Conservation (phyloP, 2,888 invertebrate genomes). For the Eristalis arbustorum region DNA sequence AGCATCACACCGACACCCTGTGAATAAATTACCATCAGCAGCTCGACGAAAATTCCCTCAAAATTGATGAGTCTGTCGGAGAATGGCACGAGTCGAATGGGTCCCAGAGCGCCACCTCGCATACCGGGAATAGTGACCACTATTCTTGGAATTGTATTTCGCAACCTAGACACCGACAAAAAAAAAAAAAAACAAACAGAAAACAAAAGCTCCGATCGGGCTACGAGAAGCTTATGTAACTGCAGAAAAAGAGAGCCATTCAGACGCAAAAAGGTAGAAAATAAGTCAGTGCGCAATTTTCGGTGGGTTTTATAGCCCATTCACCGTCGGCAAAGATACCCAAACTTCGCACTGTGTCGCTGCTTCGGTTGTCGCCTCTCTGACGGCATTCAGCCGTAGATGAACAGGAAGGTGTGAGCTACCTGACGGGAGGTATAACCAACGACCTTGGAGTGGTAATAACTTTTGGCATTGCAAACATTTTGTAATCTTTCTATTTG, state of each 20-base stretch:
- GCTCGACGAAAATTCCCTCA: not conserved
- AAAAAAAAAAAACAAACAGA: not conserved
- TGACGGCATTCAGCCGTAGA: not conserved
- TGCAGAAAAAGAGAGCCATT: not conserved
- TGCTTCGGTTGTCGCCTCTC: conserved; percentile 8
- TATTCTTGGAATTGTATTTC: conserved; percentile 21
- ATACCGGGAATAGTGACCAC: conserved; percentile 9
- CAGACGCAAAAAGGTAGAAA: not conserved
- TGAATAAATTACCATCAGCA: conserved; percentile 37
- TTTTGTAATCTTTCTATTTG: conserved; percentile 12
- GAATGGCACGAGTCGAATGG: not conserved
- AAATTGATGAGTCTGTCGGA: conserved; percentile 19
- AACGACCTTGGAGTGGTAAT: conserved; percentile 46
- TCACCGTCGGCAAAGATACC: conserved; percentile 41
- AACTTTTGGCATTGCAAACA: conserved; percentile 13
- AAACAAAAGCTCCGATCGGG: not conserved
- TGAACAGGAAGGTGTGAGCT: conserved; percentile 9
- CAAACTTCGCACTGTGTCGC: conserved; percentile 1
- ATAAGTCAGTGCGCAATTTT: conserved; percentile 41
- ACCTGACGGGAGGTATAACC: conserved; percentile 1
- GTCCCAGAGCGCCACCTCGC: not conserved
- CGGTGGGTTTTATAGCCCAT: conserved; percentile 38
- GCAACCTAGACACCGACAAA: conserved; percentile 16
- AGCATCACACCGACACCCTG: conserved; percentile 13
- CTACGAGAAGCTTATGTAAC: conserved; percentile 3